Conservation (phyloP, 2,113 vertebrate genomes). For the Epinephelus lanceolatus region DNA sequence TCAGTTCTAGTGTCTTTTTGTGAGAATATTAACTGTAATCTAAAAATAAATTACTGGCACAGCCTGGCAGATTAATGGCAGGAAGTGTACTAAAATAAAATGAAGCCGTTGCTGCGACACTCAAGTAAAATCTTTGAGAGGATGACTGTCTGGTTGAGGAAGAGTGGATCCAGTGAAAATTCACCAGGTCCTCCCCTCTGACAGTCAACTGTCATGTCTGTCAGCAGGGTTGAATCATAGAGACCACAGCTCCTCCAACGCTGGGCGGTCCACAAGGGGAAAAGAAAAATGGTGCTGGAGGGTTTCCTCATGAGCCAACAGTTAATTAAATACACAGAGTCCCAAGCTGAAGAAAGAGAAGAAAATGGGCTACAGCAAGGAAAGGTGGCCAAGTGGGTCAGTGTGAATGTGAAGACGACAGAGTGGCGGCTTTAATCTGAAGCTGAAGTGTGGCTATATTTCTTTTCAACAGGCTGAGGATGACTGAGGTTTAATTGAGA, state of each 20-base stretch:
- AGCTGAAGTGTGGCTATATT: background rate
- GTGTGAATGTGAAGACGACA: slow-evolving; percentile 21
- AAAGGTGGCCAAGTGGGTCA: slow-evolving; percentile 58
- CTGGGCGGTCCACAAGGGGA: background rate
- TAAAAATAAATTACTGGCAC: background rate
- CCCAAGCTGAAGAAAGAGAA: too few relatives aligned
- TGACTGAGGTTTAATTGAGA: background rate
- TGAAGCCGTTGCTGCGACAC: background rate
- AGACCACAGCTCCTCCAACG: background rate
- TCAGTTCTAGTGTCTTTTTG: background rate
- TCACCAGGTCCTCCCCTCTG: too few relatives aligned
- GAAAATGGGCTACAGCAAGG: too few relatives aligned
- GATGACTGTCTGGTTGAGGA: background rate
- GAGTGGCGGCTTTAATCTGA: background rate
- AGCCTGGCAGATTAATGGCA: background rate
- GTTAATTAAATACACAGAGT: too few relatives aligned
- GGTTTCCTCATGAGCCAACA: too few relatives aligned
- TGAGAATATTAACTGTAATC: background rate
- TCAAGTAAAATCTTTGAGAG: background rate
- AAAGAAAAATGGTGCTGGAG: background rate
- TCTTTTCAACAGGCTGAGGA: background rate
- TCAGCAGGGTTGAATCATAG: background rate
- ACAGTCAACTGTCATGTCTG: slow-evolving; percentile 3
- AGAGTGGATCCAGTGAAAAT: too few relatives aligned
- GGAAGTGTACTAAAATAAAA: background rate